Conservation (phyloP, 2,888 invertebrate genomes). For the Cenopis cana region DNA sequence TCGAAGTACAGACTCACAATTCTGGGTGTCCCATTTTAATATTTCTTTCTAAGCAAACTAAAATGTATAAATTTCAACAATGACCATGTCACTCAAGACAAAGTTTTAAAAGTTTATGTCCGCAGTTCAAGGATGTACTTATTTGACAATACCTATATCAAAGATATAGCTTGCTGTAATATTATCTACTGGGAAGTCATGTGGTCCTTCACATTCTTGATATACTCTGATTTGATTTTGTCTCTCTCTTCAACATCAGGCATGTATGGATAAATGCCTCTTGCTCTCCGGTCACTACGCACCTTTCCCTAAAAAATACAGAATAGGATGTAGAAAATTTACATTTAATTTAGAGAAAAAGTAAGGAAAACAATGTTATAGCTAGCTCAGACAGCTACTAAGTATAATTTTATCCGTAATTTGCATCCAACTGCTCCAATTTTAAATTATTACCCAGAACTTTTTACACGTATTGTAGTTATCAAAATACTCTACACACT, state of each 20-base stretch:
- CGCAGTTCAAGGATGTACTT: background rate
- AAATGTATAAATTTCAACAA: no score
- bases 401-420: no score
- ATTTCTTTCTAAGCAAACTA: no score
- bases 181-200: background rate
- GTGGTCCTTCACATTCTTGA: conserved; percentile 62
- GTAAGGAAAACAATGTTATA: background rate
- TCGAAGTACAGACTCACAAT: no score
- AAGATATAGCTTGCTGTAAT: background rate
- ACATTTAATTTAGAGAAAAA: background rate
- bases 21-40: no score
- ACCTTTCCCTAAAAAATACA: conserved; percentile 84
- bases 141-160: background rate
- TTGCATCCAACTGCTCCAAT: background rate
- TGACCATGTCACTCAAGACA: no score
- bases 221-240: conserved; percentile 86
- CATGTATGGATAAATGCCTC: conserved; percentile 87
- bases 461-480: conserved; percentile 92
- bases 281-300: conserved; percentile 83
- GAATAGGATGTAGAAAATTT: background rate
- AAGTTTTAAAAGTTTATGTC: background rate
- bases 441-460: conserved; percentile 89
- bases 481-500: conserved; percentile 88
- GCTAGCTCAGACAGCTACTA: no score
- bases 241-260: conserved; percentile 89